A percentile compares a stretch with the other conserved stretches of the same genome.
phyloP scores from a whole-genome alignment of 2,797 vertebrate genomes.

The Acridotheres tristis region DNA sequence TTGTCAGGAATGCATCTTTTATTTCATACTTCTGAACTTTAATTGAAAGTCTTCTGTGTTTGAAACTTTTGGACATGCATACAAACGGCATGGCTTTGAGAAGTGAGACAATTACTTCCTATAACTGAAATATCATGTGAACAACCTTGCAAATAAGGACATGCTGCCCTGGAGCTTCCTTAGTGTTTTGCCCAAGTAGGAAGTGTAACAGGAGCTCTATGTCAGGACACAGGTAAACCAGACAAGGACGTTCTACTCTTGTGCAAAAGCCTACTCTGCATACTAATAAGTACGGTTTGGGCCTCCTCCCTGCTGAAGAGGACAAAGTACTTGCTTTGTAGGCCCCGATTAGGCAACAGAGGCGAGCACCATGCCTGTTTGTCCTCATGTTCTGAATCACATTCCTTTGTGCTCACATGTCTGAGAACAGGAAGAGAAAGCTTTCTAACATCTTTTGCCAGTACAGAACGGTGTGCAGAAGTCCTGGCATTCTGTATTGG shows the following conservation, averaged over 20 bases:
- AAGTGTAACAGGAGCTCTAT: not conserved
- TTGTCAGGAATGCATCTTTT: not conserved
- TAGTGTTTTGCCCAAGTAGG: not conserved
- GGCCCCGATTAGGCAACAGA: not conserved
- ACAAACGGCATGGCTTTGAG: not conserved
- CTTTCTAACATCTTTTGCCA: not conserved
- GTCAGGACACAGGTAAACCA: not conserved
- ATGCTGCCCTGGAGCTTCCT: not conserved
- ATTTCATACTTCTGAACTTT: not conserved
- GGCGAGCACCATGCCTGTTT: not conserved
- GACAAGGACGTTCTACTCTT: not conserved
- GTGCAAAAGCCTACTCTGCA: not conserved
- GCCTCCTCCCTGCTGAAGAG: not conserved
- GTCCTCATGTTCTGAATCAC: not conserved
- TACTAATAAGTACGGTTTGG: rapidly evolving
- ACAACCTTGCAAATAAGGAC: not conserved
- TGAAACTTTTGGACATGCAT: not conserved
- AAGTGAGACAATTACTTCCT: not conserved
- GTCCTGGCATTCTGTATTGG: not conserved
- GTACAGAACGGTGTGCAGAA: not conserved
- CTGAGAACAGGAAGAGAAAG: not conserved
- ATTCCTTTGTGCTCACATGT: not conserved
- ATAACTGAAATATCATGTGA: not conserved
- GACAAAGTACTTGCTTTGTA: not conserved
- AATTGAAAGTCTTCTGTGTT: not conserved